Evolutionary conservation across 2,797 vertebrate genomes (phyloP), one percentile per base, ranked within the genome.

Genomic region (Coccyzus lansbergi): DNA sequence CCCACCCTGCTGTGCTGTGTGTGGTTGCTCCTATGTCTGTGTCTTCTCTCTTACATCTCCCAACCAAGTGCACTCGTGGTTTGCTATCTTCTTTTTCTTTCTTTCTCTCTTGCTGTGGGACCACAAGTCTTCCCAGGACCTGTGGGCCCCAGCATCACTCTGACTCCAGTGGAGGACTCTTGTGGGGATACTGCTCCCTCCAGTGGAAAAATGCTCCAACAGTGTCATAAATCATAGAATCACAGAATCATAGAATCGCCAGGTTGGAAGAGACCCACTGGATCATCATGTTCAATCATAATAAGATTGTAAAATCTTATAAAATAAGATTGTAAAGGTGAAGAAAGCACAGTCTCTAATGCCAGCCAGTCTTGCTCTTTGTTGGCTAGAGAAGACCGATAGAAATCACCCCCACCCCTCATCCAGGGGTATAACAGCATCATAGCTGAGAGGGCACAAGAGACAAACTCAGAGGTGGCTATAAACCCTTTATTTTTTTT

Each of bases 131-230:
- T 17, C 46, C 17, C 56, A 33, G 46, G 56, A 52, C 28, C 21
- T 24, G 68, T 3, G 42, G 18, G n/a, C 67, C 28, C 36, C 58
- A 31, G 59, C 56, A 10, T 22, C 2, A 0, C 84, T 38, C 42
- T 36, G 38, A 19, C 52, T 71, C 40, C 53, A 7, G 0, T 12
- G 52, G 20, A 80, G 42, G 29, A 53, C 19, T 93, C 86, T 49
- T 24, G 48, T n/a, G 74, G 82, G 82, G 80, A 69, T 40, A 4
- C 55, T 92, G 79, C 94, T 96, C 93, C 95, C 94, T 95, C 94
- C 92, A 83, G 94, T 72, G 95, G 96, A 83, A 95, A 83, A 71
- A 64, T 26, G 78, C 64, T 85, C 81, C 33, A 70, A 9, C 42
- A 17, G 42, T 40, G 64, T 4, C 88, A 51, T 34, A 28, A 31